Conservation (phyloP, 2,113 vertebrate genomes). For the Pseudonaja textilis region DNA sequence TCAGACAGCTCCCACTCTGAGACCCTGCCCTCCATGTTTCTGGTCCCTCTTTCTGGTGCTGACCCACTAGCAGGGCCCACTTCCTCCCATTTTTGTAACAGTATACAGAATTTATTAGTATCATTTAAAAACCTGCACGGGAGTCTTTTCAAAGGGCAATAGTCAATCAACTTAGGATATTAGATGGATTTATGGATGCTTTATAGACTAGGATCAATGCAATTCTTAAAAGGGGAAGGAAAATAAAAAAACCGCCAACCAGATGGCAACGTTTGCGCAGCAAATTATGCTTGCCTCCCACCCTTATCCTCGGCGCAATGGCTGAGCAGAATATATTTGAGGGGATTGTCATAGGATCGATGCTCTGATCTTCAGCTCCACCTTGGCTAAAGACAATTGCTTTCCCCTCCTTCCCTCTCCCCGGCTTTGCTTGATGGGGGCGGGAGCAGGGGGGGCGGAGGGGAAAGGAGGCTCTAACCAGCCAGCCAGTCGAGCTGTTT, state of each 20-base stretch:
- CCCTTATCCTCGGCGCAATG: not conserved
- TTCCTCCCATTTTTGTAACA: not conserved
- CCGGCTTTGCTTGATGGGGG: not conserved
- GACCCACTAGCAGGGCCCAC: not conserved
- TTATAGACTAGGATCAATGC: conserved; percentile 54
- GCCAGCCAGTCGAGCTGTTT: not conserved
- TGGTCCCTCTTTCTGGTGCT: not conserved
- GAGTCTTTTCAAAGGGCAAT: conserved; percentile 50
- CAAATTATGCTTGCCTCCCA: conserved; percentile 38
- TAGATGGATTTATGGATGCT: conserved; percentile 58
- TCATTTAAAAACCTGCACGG: conserved; percentile 33
- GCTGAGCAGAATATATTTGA: conserved; percentile 18
- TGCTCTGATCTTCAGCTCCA: conserved; percentile 18
- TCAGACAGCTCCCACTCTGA: not conserved
- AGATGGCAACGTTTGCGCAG: conserved; percentile 47
- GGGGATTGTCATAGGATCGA: conserved; percentile 25
- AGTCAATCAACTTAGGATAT: conserved; percentile 52
- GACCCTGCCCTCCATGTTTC: not conserved
- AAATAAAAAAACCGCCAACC: not conserved
- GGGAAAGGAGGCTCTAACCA: not conserved
- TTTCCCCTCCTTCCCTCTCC: not conserved
- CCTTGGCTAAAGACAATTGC: conserved; percentile 22
- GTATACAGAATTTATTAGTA: conserved; percentile 24
- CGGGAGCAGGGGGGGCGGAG: not conserved
- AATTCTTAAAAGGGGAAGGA: conserved; percentile 21